These are phyloP conservation scores for Lasioglossum oenotherae DNA, from an alignment of 2,888 invertebrate genomes.

Conservation along the genomic window DNA sequence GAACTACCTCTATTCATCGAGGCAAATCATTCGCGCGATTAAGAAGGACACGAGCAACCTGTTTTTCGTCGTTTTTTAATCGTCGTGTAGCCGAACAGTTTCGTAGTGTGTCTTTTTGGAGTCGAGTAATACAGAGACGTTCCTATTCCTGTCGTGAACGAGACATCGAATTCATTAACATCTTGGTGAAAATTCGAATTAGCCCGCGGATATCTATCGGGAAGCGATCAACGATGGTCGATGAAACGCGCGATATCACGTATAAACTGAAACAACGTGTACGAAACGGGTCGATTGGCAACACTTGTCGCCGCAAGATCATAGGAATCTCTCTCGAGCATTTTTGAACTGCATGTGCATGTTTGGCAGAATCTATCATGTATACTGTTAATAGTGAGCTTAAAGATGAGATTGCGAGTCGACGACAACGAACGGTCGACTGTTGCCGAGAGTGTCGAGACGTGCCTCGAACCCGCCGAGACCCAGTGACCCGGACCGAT, in stretches of 20 bases:
- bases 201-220: conserved; percentile 1
- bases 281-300: conserved; percentile 12
- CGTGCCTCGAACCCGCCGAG: conserved; percentile 50
- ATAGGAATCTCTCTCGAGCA: conserved; percentile 74
- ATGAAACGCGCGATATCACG: not conserved
- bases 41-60: conserved; percentile 55
- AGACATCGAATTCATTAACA: conserved; percentile 56
- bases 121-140: conserved; percentile 57
- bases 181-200: not conserved
- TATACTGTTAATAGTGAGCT: conserved; percentile 85
- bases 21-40: conserved; percentile 2
- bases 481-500: conserved; percentile 34
- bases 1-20: not conserved
- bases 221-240: not conserved
- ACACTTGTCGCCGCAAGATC: conserved; percentile 35
- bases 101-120: conserved; percentile 51
- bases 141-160: conserved; percentile 59
- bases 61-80: conserved; percentile 60
- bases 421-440: conserved; percentile 64
- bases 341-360: conserved; percentile 77
- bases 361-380: conserved; percentile 77
- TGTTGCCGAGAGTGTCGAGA: conserved; percentile 44
- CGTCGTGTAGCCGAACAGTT: conserved; percentile 57
- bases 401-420: conserved; percentile 76
- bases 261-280: not conserved